Base-by-base conservation (phyloP, 2,113 vertebrate species). In the Spheniscus mendiculus region DNA sequence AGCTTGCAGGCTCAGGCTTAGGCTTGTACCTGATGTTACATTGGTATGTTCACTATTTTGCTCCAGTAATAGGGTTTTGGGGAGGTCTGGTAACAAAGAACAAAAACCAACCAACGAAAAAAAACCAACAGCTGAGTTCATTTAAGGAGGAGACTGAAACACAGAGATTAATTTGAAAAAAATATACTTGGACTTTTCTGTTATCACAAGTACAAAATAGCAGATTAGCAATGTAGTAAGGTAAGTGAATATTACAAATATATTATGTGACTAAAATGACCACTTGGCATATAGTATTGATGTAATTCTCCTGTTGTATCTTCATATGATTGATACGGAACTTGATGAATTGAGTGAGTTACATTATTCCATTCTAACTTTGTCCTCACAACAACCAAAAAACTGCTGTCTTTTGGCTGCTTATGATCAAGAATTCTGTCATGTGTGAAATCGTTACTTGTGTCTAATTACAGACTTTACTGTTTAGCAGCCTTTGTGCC, bases 61-160 rank as follows among this genome's bases (percentile, higher is more conserved):
- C 30, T 63, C 25, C 30, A 34, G 52, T 34, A 30, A 17, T 8
- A 34, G 25, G 10, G 18, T 36, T 58, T 36, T 40, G 47, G 47
- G 21, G 20, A 67, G 8, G 53, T 49, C 71, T 89, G 12, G 27
- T 86, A 77, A 63, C 17, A 45, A 79, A 91, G 32, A 14, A 5
- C 29, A 40, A 61, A 34, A 53, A 29, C 9, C 16, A 61, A n/a
- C 6, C 14, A 30, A 30, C 19, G 19, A 38, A 11, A 18, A 30
- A 55, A 34, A 61, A 42, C 15, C 2, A 2, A 8, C 0, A 6
- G 13, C 9, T 22, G 12, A 76, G 36, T 47, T 86, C 6, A 4
- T 77, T 86, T 86, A 58, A 85, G 45, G 34, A 82, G 13, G 29
- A 84, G 34, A 15, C 5, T 47, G 45, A 63, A 92, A 59, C 29